phyloP scores from a whole-genome alignment of 2,113 vertebrate species.

The Alexandromys fortis region DNA sequence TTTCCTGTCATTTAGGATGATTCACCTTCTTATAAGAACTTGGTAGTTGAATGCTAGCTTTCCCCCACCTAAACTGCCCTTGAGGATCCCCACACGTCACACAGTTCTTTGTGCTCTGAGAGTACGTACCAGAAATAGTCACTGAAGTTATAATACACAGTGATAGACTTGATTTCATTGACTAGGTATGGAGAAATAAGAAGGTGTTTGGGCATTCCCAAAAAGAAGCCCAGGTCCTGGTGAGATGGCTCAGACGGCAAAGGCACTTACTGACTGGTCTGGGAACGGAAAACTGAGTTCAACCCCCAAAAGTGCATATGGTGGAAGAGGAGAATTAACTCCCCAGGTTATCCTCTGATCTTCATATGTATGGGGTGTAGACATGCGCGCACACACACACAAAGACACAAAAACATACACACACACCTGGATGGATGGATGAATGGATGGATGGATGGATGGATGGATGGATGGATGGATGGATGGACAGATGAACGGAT shows the following conservation, averaged over 20 bases:
- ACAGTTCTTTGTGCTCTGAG: slow-evolving; percentile 60
- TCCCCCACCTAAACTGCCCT: slow-evolving; percentile 29
- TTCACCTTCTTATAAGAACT: slow-evolving; percentile 32
- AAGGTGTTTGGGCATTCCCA: slow-evolving; percentile 78
- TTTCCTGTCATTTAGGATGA: slow-evolving; percentile 57
- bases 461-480: not conserved
- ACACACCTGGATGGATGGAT: not conserved
- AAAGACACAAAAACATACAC: not conserved
- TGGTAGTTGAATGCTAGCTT: slow-evolving; percentile 41
- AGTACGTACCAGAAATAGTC: slow-evolving; percentile 73
- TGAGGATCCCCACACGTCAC: not conserved
- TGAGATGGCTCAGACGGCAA: not conserved
- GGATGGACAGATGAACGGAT: not conserved
- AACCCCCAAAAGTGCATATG: not conserved
- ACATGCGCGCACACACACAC: too few relatives aligned
- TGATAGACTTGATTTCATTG: slow-evolving; percentile 83
- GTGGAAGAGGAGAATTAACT: not conserved
- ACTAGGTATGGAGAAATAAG: slow-evolving; percentile 83
- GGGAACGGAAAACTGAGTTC: not conserved
- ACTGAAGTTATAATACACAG: slow-evolving; percentile 80
- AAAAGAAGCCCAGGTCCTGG: slow-evolving; percentile 67
- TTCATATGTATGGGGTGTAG: not conserved
- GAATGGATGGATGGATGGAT: not conserved
- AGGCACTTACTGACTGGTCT: not conserved
- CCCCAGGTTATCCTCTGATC: not conserved